Evolutionary conservation across 1,140 invertebrate species (phyloP).

Genomic region (Rhyzopertha dominica): DNA sequence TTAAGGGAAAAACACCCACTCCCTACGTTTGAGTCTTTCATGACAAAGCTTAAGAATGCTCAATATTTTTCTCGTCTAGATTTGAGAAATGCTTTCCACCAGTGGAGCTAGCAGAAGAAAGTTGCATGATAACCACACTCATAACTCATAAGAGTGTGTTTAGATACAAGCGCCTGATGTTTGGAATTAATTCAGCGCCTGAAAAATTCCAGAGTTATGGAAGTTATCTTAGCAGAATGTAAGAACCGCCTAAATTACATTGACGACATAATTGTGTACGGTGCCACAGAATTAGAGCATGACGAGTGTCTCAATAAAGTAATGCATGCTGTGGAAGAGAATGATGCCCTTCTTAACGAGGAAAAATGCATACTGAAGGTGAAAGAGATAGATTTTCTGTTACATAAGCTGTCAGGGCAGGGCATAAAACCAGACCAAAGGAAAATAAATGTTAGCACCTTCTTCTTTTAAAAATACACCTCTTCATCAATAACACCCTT

Average conservation of each 20-base stretch:
- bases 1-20: too few relatives aligned
- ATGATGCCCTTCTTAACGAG: slow-evolving; percentile 27
- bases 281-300: slow-evolving; percentile 1
- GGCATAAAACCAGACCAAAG: slow-evolving; percentile 19
- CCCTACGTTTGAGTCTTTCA: too few relatives aligned
- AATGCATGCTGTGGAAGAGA: slow-evolving; percentile 13
- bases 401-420: slow-evolving; percentile 17
- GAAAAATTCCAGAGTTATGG: too few relatives aligned
- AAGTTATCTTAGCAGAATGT: slow-evolving; percentile 10
- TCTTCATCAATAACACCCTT: too few relatives aligned
- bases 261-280: slow-evolving; percentile 9
- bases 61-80: slow-evolving; percentile 34
- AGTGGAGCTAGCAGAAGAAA: slow-evolving; percentile 38
- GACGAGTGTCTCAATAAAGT: slow-evolving; percentile 3
- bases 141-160: too few relatives aligned
- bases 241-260: slow-evolving; percentile 3
- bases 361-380: slow-evolving; percentile 26
- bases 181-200: too few relatives aligned
- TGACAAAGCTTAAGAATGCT: too few relatives aligned
- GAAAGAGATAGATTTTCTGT: slow-evolving; percentile 17
- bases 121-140: too few relatives aligned
- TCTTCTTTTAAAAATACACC: too few relatives aligned
- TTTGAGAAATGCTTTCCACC: slow-evolving; percentile 30
- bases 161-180: too few relatives aligned
- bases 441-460: too few relatives aligned